phyloP scores from a whole-genome alignment of 2,888 invertebrate species.

The Adelognathus sp. region DNA sequence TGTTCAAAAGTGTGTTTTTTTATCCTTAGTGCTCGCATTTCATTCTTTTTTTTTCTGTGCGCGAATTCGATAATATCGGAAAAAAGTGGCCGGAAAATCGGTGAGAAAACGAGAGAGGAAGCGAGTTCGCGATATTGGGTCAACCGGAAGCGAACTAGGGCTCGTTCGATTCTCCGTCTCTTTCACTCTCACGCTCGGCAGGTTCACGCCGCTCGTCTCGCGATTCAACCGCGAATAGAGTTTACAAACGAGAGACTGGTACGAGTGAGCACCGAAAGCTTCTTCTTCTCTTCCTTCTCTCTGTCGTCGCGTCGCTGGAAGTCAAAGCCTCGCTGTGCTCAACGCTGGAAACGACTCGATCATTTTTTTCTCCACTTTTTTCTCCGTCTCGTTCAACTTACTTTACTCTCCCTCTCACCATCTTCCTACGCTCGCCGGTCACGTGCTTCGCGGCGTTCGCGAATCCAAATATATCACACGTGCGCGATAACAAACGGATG shows the following conservation, averaged over 20 bases:
- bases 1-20: neutral
- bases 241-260: constrained; percentile 47
- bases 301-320: constrained; percentile 10
- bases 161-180: neutral
- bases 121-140: neutral
- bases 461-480: too few species aligned
- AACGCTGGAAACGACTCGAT: neutral
- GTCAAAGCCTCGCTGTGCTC: constrained; percentile 3
- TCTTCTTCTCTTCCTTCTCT: neutral
- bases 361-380: neutral
- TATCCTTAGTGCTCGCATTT: too few species aligned
- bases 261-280: constrained; percentile 58
- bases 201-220: neutral
- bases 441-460: neutral
- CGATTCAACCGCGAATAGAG: neutral
- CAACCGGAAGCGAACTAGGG: constrained; percentile 8
- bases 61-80: neutral
- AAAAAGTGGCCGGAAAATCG: neutral
- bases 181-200: neutral
- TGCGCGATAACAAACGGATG: constrained; percentile 4
- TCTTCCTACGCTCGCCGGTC: neutral
- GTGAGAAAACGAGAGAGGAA: neutral
- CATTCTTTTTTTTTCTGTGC: neutral
- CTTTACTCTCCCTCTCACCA: neutral
- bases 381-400: neutral